Percentiles rank a stretch among this genome's conserved stretches.
Evolutionary conservation across 2,113 vertebrate species (phyloP).

Genomic region (Nipponia nippon): DNA sequence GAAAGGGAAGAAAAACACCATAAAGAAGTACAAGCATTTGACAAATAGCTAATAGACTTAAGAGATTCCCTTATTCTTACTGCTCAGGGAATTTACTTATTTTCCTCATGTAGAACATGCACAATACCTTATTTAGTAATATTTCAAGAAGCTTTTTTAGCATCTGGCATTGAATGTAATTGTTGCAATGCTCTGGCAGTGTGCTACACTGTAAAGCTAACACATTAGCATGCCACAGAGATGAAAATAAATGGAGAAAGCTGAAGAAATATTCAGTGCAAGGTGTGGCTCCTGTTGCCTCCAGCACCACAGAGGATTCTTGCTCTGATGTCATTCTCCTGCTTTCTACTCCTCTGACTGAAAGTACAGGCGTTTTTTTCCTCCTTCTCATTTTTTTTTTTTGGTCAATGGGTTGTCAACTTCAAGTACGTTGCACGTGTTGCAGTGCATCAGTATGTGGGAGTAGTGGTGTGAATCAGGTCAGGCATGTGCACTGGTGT

Average conservation of each 20-base stretch:
- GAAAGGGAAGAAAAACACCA: not conserved
- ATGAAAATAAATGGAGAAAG: not conserved
- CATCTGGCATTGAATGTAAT: not conserved
- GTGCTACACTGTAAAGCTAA: not conserved
- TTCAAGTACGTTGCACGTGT: not conserved
- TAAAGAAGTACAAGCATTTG: not conserved
- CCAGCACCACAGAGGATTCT: not conserved
- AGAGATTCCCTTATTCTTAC: not conserved
- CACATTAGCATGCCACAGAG: not conserved
- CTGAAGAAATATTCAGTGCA: not conserved
- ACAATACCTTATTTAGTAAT: conserved; percentile 56
- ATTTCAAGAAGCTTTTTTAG: conserved; percentile 39
- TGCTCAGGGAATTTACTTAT: conserved; percentile 1
- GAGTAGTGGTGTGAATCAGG: not conserved
- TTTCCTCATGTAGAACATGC: not conserved
- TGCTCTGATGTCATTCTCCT: not conserved
- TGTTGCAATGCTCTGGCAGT: conserved; percentile 26
- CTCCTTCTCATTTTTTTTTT: not conserved
- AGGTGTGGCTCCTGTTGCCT: not conserved
- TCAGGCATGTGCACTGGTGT: not conserved
- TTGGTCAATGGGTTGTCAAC: not conserved
- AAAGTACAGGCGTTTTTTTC: not conserved
- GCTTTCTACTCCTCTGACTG: not conserved
- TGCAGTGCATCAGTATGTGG: not conserved
- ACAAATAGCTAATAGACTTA: not conserved